A percentile compares a stretch with the other conserved stretches of the same genome.
Conservation (phyloP, 2,888 invertebrate genomes). For the Diploptera punctata region DNA sequence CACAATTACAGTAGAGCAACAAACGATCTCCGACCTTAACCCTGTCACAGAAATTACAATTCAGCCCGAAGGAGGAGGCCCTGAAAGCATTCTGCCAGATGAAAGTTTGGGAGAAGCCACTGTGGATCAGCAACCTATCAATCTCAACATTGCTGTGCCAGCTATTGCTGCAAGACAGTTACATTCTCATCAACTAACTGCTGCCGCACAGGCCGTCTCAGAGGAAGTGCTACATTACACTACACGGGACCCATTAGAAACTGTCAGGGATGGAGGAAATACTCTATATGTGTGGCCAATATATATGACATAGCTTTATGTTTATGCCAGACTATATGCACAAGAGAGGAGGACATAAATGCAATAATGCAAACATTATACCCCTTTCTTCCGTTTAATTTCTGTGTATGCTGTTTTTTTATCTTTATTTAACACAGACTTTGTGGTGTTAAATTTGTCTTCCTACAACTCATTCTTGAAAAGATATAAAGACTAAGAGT, state of each 20-base stretch:
- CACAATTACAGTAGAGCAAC: slow-evolving; percentile 28
- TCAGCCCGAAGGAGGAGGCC: slow-evolving; percentile 30
- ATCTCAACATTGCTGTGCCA: slow-evolving; percentile 45
- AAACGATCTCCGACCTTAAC: slow-evolving; percentile 33
- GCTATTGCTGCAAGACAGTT: slow-evolving; percentile 33
- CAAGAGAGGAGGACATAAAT: too few species aligned
- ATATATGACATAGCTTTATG: slow-evolving; percentile 46
- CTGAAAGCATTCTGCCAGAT: slow-evolving; percentile 44
- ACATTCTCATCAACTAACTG: slow-evolving; percentile 40
- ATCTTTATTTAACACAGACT: too few species aligned
- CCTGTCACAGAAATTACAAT: slow-evolving; percentile 40
- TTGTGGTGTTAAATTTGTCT: too few species aligned
- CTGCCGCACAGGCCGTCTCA: slow-evolving; percentile 45
- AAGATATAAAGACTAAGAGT: too few species aligned
- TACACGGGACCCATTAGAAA: slow-evolving; percentile 55
- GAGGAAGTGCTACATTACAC: slow-evolving; percentile 45
- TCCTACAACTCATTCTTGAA: too few species aligned
- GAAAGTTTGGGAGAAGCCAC: slow-evolving; percentile 43
- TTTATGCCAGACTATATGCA: slow-evolving; percentile 18
- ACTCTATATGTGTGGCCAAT: slow-evolving; percentile 56
- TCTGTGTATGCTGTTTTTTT: too few species aligned
- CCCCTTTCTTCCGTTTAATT: too few species aligned
- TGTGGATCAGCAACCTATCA: slow-evolving; percentile 44
- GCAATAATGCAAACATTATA: too few species aligned
- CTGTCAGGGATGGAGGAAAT: slow-evolving; percentile 54